Percentiles rank a stretch among this genome's conserved stretches.
These are phyloP conservation scores for Oreochromis aureus DNA, from an alignment of 2,113 vertebrate genomes.

Conservation along the genomic window DNA sequence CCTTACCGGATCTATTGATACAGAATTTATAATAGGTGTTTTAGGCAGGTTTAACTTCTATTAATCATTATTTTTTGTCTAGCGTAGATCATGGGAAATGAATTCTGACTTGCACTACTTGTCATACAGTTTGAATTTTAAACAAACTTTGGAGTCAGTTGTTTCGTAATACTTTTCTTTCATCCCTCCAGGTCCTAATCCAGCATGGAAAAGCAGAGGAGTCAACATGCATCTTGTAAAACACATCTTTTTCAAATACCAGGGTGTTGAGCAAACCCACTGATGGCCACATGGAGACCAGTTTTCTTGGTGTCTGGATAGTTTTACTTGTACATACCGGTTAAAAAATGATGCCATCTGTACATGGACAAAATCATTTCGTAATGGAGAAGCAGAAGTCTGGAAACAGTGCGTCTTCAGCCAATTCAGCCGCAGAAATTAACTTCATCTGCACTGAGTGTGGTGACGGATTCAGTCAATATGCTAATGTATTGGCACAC, in stretches of 20 bases:
- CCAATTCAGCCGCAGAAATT: slow-evolving; percentile 46
- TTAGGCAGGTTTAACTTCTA: background rate
- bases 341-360: slow-evolving; percentile 53
- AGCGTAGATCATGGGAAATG: background rate
- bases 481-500: slow-evolving; percentile 66
- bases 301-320: background rate
- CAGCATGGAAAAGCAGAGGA: background rate
- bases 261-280: background rate
- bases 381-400: slow-evolving; percentile 66
- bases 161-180: background rate
- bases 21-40: background rate
- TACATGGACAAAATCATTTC: slow-evolving; percentile 29
- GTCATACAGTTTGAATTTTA: background rate
- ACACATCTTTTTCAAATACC: background rate
- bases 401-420: slow-evolving; percentile 28
- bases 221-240: background rate
- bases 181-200: slow-evolving; percentile 19
- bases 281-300: background rate
- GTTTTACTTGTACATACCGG: background rate
- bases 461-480: slow-evolving; percentile 74
- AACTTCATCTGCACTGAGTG: slow-evolving; percentile 78
- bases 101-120: background rate
- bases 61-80: background rate
- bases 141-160: background rate
- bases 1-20: background rate